Percentiles rank a stretch among this genome's conserved stretches.
These are phyloP conservation scores for Orcinus orca DNA, from an alignment of 2,113 vertebrate species.

Conservation along the genomic window DNA sequence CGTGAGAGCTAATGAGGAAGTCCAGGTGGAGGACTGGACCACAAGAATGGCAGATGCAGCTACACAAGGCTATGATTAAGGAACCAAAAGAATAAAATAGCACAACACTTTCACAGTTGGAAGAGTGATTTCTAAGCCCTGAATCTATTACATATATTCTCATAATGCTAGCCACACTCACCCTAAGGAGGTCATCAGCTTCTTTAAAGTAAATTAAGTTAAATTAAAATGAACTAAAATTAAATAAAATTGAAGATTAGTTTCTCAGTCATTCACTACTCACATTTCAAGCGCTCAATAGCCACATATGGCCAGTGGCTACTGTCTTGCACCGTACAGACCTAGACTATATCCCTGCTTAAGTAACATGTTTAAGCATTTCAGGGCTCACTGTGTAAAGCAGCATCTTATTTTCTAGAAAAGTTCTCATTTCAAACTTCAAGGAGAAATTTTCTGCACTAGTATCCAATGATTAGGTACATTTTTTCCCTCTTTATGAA, in stretches of 20 bases:
- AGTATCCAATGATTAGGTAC: background rate
- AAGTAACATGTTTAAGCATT: background rate
- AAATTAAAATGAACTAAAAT: background rate
- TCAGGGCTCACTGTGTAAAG: background rate
- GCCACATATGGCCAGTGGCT: background rate
- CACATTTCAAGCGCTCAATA: background rate
- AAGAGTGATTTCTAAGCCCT: rapidly evolving
- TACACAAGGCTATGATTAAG: background rate
- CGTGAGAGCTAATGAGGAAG: background rate
- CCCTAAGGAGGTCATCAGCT: background rate
- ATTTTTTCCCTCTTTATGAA: background rate
- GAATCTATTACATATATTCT: background rate
- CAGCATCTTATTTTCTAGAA: background rate
- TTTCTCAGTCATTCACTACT: background rate
- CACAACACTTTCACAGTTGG: background rate
- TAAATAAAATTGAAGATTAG: background rate
- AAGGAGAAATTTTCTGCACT: background rate
- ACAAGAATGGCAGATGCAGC: background rate
- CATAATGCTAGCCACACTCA: background rate
- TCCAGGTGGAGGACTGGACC: background rate
- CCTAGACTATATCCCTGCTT: too few relatives aligned
- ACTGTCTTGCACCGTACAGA: rapidly evolving
- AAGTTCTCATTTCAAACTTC: background rate
- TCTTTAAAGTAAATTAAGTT: background rate
- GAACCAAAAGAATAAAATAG: background rate